Conservation (phyloP, 2,113 vertebrate genomes). For the Gallinago paraguaiae region DNA sequence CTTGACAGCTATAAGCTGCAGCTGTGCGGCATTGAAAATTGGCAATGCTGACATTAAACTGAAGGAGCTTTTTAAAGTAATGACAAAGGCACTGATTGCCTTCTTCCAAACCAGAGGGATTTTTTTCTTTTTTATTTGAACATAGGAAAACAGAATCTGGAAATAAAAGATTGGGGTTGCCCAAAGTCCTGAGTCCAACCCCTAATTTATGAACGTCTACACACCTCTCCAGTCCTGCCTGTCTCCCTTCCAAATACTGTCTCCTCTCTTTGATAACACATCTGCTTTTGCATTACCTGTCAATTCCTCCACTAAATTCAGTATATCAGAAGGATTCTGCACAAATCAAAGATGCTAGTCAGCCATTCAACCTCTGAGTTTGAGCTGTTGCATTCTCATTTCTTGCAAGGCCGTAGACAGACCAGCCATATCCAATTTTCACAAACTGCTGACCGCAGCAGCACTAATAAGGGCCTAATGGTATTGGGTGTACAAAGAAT, state of each 20-base stretch:
- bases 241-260: neutral
- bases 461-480: conserved; percentile 38
- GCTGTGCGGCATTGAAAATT: conserved; percentile 72
- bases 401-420: conserved; percentile 26
- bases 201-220: neutral
- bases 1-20: conserved; percentile 67
- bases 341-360: neutral
- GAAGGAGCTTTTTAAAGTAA: conserved; percentile 65
- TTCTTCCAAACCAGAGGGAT: conserved; percentile 37
- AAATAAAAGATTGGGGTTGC: neutral
- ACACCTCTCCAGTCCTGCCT: neutral
- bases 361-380: neutral
- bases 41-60: conserved; percentile 64
- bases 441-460: conserved; percentile 66
- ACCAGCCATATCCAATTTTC: conserved; percentile 19
- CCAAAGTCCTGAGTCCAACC: neutral
- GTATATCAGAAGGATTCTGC: neutral
- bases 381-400: conserved; percentile 25
- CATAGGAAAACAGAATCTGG: neutral
- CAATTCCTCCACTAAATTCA: neutral
- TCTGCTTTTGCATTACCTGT: neutral
- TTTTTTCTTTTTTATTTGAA: neutral
- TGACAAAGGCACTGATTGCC: conserved; percentile 74
- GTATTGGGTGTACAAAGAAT: neutral
- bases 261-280: neutral